Evolutionary conservation across 2,797 vertebrate species (phyloP).

Genomic region (Otolemur crassicaudatus): DNA sequence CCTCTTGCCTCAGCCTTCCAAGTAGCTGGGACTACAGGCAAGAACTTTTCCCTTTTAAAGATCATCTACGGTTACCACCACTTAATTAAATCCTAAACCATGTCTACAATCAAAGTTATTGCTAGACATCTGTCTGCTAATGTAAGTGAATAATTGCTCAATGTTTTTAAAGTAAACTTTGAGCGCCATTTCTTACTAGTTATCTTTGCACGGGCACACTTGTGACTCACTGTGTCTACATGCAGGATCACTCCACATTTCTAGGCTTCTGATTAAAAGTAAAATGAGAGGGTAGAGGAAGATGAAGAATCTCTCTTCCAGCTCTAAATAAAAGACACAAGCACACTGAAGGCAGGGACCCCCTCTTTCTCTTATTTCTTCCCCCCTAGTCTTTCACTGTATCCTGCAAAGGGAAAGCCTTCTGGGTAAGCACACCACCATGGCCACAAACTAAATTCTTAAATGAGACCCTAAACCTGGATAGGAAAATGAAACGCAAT

Average conservation of each 20-base stretch:
- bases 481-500: constrained; percentile 58
- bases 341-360: constrained; percentile 52
- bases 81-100: constrained; percentile 69
- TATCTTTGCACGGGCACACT: constrained; percentile 61
- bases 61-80: constrained; percentile 21
- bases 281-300: constrained; percentile 43
- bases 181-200: constrained; percentile 66
- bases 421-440: constrained; percentile 45
- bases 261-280: constrained; percentile 52
- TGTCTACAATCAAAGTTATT: constrained; percentile 55
- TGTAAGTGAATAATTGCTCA: constrained; percentile 66
- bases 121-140: constrained; percentile 65
- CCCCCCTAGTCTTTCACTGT: neutral
- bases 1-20: too few species aligned
- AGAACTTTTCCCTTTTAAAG: constrained; percentile 50
- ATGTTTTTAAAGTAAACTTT: constrained; percentile 70
- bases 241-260: constrained; percentile 59
- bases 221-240: constrained; percentile 70
- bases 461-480: constrained; percentile 54
- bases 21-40: too few species aligned
- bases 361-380: neutral
- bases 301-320: constrained; percentile 17
- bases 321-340: constrained; percentile 31
- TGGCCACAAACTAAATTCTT: constrained; percentile 44
- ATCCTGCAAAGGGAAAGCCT: neutral